phyloP scores from a whole-genome alignment of 2,888 invertebrate species.

The Meta bourneti region DNA sequence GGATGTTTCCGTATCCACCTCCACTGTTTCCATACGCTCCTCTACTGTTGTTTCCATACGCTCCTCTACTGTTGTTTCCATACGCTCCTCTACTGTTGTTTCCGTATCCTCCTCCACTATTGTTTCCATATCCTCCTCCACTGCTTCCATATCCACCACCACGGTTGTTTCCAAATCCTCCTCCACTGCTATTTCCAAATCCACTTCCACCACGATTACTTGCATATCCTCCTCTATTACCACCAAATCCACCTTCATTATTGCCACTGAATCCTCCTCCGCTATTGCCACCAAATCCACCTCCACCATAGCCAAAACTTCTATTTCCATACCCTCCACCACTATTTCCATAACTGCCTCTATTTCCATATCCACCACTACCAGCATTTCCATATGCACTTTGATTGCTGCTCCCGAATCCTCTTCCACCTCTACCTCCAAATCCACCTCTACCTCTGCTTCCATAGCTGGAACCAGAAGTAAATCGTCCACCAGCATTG shows the following conservation, averaged over 20 bases:
- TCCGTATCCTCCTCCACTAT: background rate
- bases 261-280: constrained; percentile 15
- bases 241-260: constrained; percentile 56
- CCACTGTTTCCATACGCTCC: background rate
- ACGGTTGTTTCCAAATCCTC: constrained; percentile 13
- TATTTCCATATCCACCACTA: constrained; percentile 79
- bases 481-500: constrained; percentile 68
- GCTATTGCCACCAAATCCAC: constrained; percentile 79
- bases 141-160: background rate
- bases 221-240: constrained; percentile 7
- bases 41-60: background rate
- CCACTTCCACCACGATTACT: constrained; percentile 30
- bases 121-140: background rate
- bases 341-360: constrained; percentile 79
- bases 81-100: too few relatives aligned
- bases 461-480: constrained; percentile 77
- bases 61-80: background rate
- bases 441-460: constrained; percentile 78
- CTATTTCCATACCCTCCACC: constrained; percentile 79
- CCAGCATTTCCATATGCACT: constrained; percentile 76
- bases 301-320: constrained; percentile 79
- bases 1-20: background rate
- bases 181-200: constrained; percentile 11
- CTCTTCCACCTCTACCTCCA: constrained; percentile 57
- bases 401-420: constrained; percentile 44